Percentiles rank a stretch among this genome's conserved stretches.
Evolutionary conservation across 2,888 invertebrate genomes (phyloP).

Genomic region (Argyresthia goedartella): DNA sequence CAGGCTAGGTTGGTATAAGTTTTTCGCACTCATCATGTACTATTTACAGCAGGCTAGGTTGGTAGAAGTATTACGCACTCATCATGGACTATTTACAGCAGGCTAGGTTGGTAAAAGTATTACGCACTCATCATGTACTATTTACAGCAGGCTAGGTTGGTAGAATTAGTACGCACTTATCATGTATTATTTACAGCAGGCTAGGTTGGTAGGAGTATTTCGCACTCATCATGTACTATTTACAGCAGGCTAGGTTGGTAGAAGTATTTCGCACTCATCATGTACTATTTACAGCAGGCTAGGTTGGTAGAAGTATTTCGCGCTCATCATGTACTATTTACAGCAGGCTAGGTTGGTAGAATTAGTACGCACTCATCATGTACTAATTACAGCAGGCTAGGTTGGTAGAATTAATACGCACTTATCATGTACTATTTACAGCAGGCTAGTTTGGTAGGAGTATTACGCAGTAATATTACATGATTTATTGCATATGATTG

Average conservation of each 20-base stretch:
- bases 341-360: conserved; percentile 59
- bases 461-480: conserved; percentile 77
- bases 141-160: conserved; percentile 68
- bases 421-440: conserved; percentile 79
- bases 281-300: conserved; percentile 76
- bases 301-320: too few species aligned
- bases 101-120: conserved; percentile 59
- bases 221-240: conserved; percentile 76
- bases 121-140: conserved; percentile 81
- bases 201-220: conserved; percentile 52
- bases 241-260: conserved; percentile 67
- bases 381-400: conserved; percentile 76
- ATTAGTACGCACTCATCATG: conserved; percentile 73
- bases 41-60: conserved; percentile 73
- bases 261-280: conserved; percentile 67
- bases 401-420: conserved; percentile 52
- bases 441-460: conserved; percentile 47
- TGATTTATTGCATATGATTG: conserved; percentile 76
- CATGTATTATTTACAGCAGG: conserved; percentile 77
- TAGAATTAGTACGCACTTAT: conserved; percentile 73
- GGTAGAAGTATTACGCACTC: conserved; percentile 72
- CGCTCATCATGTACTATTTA: conserved; percentile 79
- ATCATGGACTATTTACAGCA: conserved; percentile 79
- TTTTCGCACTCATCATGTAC: conserved; percentile 79
- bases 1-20: too few species aligned